Percentiles rank a stretch among this genome's conserved stretches.
Conservation (phyloP, 2,113 vertebrate species). For the Porphyrio hochstetteri region DNA sequence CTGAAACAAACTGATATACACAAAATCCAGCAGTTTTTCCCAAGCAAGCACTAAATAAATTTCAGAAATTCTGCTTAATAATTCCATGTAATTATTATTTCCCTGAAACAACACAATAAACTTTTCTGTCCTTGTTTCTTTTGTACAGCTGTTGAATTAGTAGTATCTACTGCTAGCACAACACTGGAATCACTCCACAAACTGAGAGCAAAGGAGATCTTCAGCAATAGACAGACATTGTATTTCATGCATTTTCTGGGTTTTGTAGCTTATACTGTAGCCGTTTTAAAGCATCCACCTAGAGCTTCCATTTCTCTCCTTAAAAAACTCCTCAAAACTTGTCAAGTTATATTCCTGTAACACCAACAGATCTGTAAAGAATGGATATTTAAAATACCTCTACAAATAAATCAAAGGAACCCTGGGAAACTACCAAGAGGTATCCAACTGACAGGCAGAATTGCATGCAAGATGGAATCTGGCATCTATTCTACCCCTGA, state of each 20-base stretch:
- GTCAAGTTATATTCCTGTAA: background rate
- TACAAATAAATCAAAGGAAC: background rate
- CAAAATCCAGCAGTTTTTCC: background rate
- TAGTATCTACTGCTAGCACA: background rate
- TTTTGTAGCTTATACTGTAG: background rate
- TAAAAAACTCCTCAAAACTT: background rate
- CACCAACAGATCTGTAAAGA: background rate
- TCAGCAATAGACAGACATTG: background rate
- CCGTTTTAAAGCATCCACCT: background rate
- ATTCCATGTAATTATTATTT: background rate
- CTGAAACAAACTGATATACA: background rate
- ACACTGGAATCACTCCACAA: background rate
- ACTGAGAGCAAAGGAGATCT: background rate
- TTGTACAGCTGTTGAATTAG: background rate
- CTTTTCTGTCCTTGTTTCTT: background rate
- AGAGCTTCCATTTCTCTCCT: background rate
- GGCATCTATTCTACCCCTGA: background rate
- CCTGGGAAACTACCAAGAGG: background rate
- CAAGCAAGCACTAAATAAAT: background rate
- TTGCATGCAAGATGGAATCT: background rate
- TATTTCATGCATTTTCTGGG: background rate
- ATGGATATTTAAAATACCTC: background rate
- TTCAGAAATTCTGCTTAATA: background rate
- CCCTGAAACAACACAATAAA: background rate
- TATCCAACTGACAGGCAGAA: background rate